Percentiles rank a stretch among this genome's conserved stretches.
Conservation (phyloP, 2,888 invertebrate genomes). For the Desoria tigrina region DNA sequence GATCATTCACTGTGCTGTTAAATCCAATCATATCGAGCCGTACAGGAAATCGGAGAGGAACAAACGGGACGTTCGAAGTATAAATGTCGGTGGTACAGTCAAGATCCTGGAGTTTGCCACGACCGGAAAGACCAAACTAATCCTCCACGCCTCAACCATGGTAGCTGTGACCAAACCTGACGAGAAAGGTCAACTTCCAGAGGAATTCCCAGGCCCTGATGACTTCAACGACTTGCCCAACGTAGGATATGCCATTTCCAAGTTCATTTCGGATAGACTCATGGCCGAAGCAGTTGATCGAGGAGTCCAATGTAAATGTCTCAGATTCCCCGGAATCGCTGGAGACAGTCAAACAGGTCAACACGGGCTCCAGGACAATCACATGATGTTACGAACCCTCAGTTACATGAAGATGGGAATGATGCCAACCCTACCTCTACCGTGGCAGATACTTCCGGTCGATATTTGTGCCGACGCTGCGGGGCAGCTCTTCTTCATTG, state of each 20-base stretch:
- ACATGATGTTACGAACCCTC: conserved; percentile 32
- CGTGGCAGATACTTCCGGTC: conserved; percentile 27
- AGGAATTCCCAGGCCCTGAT: conserved; percentile 25
- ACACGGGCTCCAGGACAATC: conserved; percentile 33
- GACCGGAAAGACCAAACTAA: conserved; percentile 28
- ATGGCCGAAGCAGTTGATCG: conserved; percentile 30
- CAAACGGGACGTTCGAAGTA: conserved; percentile 25
- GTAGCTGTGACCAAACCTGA: conserved; percentile 21
- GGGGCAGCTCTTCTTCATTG: conserved; percentile 28
- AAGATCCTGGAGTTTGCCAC: conserved; percentile 39
- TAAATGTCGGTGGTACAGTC: conserved; percentile 38
- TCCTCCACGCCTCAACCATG: conserved; percentile 38
- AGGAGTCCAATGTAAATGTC: conserved; percentile 41
- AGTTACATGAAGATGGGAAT: conserved; percentile 33
- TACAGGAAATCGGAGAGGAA: conserved; percentile 13
- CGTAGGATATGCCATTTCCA: conserved; percentile 36
- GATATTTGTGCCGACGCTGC: conserved; percentile 35
- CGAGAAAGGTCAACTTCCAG: conserved; percentile 21
- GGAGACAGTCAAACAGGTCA: conserved; percentile 38
- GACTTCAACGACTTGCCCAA: conserved; percentile 27
- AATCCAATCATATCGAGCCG: conserved; percentile 23
- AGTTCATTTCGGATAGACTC: conserved; percentile 41
- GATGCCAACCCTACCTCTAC: conserved; percentile 21
- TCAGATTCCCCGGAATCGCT: conserved; percentile 36
- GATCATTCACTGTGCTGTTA: conserved; percentile 21